Evolutionary conservation across 2,888 invertebrate genomes (phyloP).

Genomic region (Drosophila siamana): DNA sequence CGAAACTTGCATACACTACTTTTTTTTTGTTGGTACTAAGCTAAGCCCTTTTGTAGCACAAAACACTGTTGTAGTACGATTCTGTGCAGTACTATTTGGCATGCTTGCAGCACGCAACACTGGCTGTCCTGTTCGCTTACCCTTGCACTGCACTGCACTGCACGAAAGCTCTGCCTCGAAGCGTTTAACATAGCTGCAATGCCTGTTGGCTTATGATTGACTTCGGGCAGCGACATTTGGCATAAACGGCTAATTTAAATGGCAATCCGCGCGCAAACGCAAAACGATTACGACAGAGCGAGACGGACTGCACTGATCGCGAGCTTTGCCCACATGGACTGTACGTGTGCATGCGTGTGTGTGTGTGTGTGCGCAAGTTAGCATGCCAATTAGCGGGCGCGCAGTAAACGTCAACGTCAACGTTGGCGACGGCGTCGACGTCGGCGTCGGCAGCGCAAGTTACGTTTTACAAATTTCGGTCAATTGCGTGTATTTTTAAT

Average conservation of each 20-base stretch:
- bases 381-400: slow-evolving; percentile 65
- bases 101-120: no score
- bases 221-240: slow-evolving; percentile 22
- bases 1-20: slow-evolving; percentile 36
- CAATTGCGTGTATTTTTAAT: slow-evolving; percentile 70
- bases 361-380: slow-evolving; percentile 14
- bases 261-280: slow-evolving; percentile 72
- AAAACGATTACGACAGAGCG: slow-evolving; percentile 59
- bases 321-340: not conserved
- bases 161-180: not conserved
- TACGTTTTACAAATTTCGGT: slow-evolving; percentile 53
- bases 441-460: slow-evolving; percentile 35
- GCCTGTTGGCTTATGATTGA: slow-evolving; percentile 14
- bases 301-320: slow-evolving; percentile 4
- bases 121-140: no score
- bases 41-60: not conserved
- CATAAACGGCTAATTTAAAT: slow-evolving; percentile 58
- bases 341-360: slow-evolving; percentile 7
- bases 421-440: not conserved
- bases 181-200: slow-evolving; percentile 26
- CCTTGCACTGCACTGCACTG: no score
- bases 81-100: no score
- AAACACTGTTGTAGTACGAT: not conserved
- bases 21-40: no score
- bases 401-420: slow-evolving; percentile 23